A percentile compares a stretch with the other conserved stretches of the same genome.
phyloP scores from a whole-genome alignment of 2,888 invertebrate species.

The Caenorhabditis sp. region DNA sequence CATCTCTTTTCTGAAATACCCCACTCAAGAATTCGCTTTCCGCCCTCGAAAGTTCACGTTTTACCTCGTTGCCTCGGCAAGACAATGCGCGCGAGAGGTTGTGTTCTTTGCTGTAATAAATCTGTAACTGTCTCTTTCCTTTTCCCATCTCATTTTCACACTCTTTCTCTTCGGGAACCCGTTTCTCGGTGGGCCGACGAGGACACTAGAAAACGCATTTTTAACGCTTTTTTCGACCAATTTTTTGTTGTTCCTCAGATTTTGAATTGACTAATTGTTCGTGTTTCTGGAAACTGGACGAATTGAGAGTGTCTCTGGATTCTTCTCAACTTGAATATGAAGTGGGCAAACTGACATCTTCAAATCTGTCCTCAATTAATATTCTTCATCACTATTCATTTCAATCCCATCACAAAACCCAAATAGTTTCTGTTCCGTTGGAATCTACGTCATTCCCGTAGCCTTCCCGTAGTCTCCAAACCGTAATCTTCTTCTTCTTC shows the following conservation, averaged over 20 bases:
- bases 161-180: conserved; percentile 9
- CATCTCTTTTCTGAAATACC: no score
- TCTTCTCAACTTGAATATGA: no score
- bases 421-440: no score
- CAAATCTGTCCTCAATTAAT: no score
- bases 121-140: conserved; percentile 7
- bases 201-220: neutral
- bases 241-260: neutral
- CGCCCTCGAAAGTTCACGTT: neutral
- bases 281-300: no score
- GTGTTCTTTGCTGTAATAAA: conserved; percentile 14
- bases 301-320: no score
- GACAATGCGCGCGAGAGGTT: neutral
- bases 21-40: neutral
- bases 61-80: neutral
- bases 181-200: conserved; percentile 24
- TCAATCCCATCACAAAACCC: no score
- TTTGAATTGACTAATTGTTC: neutral
- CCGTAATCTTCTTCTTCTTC: conserved; percentile 17
- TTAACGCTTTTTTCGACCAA: conserved; percentile 19
- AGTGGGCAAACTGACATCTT: no score
- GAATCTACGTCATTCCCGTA: conserved; percentile 12
- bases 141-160: neutral
- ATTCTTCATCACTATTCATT: no score
- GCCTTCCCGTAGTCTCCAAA: conserved; percentile 43